These are phyloP conservation scores for Tipula confusa DNA, from an alignment of 2,888 invertebrate genomes.

Conservation along the genomic window DNA sequence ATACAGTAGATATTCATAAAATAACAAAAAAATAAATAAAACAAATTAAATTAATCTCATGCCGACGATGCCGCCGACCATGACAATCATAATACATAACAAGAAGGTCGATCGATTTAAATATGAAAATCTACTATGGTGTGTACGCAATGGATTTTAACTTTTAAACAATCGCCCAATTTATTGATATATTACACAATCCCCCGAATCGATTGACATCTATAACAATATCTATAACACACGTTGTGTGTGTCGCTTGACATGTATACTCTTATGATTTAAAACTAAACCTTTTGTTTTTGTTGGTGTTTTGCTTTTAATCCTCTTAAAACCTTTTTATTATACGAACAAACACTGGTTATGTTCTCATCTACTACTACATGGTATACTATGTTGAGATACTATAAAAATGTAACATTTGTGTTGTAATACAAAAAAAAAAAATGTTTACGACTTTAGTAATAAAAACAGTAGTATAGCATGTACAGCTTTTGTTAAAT, in stretches of 20 bases:
- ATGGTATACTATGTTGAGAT: neutral
- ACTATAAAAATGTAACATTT: conserved; percentile 25
- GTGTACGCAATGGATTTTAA: neutral
- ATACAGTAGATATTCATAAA: neutral
- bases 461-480: neutral
- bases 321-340: conserved; percentile 25
- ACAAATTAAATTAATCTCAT: neutral
- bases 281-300: conserved; percentile 21
- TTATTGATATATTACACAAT: conserved; percentile 17
- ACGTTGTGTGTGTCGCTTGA: neutral
- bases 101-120: neutral
- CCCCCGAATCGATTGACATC: neutral
- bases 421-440: neutral
- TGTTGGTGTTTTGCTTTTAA: neutral
- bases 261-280: conserved; percentile 25
- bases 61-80: neutral
- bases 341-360: neutral
- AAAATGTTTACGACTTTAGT: neutral
- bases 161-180: neutral
- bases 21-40: neutral
- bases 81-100: neutral
- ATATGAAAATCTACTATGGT: neutral
- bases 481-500: conserved; percentile 1
- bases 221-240: neutral
- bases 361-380: neutral